These are phyloP conservation scores for Onychomys leucogaster DNA, from an alignment of 2,797 vertebrate genomes.

Conservation along the genomic window DNA sequence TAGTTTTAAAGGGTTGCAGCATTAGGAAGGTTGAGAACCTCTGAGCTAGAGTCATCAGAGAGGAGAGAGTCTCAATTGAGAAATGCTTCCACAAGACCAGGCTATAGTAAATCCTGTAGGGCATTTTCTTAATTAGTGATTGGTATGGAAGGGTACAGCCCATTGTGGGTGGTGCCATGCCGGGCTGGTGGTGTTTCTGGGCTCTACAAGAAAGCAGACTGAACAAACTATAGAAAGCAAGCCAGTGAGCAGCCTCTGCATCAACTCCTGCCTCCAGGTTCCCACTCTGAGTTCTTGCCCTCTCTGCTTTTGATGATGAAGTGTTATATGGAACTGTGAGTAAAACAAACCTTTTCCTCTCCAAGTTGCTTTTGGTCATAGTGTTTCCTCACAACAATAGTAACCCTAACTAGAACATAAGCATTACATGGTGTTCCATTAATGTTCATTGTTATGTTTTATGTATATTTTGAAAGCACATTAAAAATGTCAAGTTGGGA, in stretches of 20 bases:
- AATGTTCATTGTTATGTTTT: not conserved
- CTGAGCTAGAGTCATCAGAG: not conserved
- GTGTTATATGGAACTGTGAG: not conserved
- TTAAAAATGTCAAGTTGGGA: not conserved
- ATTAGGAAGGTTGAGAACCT: not conserved
- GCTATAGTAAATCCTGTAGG: too few relatives aligned
- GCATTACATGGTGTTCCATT: not conserved
- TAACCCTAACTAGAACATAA: not conserved
- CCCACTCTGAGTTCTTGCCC: not conserved
- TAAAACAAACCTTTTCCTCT: not conserved
- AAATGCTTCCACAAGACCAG: not conserved
- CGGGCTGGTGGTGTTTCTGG: not conserved
- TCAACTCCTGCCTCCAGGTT: not conserved
- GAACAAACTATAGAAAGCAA: not conserved
- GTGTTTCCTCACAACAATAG: not conserved
- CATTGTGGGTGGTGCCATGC: not conserved
- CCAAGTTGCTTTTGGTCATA: not conserved
- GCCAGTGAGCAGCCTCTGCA: not conserved
- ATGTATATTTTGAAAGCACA: not conserved
- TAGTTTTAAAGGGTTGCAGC: not conserved
- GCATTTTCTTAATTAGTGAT: not conserved
- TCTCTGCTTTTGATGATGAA: not conserved
- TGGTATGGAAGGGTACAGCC: not conserved
- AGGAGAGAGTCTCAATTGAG: too few relatives aligned
- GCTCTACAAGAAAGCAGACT: not conserved